Evolutionary conservation across 2,888 invertebrate genomes (phyloP), one percentile per base, ranked within the genome.

Genomic region (Cremastinae sp.): DNA sequence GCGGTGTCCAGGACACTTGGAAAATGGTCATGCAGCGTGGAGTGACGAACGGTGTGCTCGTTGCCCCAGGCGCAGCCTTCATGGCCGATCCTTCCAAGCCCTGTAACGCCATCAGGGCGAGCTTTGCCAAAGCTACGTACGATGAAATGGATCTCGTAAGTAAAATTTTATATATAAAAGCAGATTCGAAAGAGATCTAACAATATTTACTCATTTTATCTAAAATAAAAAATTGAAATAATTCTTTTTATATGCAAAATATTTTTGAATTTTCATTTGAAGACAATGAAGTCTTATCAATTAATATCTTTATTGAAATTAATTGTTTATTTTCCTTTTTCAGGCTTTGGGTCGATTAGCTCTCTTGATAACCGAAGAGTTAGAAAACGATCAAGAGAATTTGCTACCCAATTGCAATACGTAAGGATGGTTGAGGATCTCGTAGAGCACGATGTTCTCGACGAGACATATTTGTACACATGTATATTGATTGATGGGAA

Each of bases 31-130:
- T 93, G 90, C 91, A 93, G 62, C 92, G 93, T 61, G 96, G 95
- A 0, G 87, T 94, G 18, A 90, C 92, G 65, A 93, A 94, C 70
- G 93, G 94, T 8, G 92, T 95, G 0, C 92, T 94, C 85, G 90
- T 95, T 79, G 92, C 94, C 0, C 96, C 96, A 0, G 96, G 96
- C 0, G 94, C 93, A 75, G 94, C 94, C 0, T 96, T 96, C 87
- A 92, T 92, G 88, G 91, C 92, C 61, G 93, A 95, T 87, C 90
- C 91, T 0, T 89, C 90, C 43, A 90, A 91, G 74, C 93, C 94
- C 9, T 94, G 93, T 81, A 93, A 92, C 53, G 94, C 93, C 85
- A 89, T 96, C 61, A 90, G 96, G 61, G 92, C 94, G 41, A 93
- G 95, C 0, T 96, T 93, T 86, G 94, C 95, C 61, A 92, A 93